Evolutionary conservation across 2,113 vertebrate species (phyloP), one percentile per base, ranked within the genome.

Genomic region (Rhinolophus ferrumequinum): DNA sequence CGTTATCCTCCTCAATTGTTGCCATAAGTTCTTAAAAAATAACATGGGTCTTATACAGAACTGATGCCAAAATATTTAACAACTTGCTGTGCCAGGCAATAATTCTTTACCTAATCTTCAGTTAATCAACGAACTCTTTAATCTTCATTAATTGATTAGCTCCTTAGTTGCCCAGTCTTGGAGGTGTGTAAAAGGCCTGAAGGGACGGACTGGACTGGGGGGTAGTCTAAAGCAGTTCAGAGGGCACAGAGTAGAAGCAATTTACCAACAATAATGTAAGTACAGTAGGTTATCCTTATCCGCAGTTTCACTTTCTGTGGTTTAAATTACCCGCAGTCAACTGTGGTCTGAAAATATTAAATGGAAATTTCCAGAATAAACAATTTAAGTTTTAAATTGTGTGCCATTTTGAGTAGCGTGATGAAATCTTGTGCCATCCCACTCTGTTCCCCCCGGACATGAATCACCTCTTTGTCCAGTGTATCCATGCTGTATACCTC

Each of bases 41-140:
- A 94, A 52, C 44, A 67, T 26, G 38, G 76, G 28, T 47, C 3
- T 95, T 87, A 86, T 10, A 69, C 1, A 81, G 44, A 77, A 50
- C 21, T 54, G 19, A 88, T 72, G 69, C 67, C 50, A 92, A 87
- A 83, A 92, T 85, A 88, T 69, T 90, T 66, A 85, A 85, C 77
- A 90, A 77, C 13, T 16, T 66, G 66, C 41, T 66, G 16, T 24
- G 30, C 19, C 26, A 19, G 41, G 16, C 9, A 47, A 73, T 28
- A 69, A 66, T 38, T 38, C 30, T 88, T 93, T 9, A 33, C 77
- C 64, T 81, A 82, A 92, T 92, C 54, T 52, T 35, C 30, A 73
- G 54, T 26, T 72, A 67, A 60, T 28, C 5, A 8, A 52, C 14
- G 24, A 69, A 66, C 44, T 38, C 30, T 88, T 93, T 10, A 82